Percentiles rank a stretch among this genome's conserved stretches.
Conservation (phyloP, 2,113 vertebrate genomes). For the Sterna hirundo region DNA sequence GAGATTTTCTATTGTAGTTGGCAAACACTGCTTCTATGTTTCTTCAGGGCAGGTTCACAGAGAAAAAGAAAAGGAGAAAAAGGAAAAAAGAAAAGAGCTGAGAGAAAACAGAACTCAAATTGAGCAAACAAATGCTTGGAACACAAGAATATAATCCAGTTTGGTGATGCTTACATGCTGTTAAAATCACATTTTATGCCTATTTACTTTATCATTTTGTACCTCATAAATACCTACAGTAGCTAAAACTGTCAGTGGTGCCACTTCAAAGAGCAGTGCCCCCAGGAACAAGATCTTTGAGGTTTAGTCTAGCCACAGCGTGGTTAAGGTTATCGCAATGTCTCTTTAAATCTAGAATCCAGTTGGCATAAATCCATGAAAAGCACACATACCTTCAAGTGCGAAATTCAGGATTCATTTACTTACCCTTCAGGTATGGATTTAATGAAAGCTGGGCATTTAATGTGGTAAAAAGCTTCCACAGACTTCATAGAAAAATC, state of each 20-base stretch:
- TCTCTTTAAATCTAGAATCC: constrained; percentile 35
- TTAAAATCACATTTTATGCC: constrained; percentile 5
- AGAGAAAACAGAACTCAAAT: background rate
- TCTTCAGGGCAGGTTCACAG: background rate
- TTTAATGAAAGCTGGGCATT: constrained; percentile 36
- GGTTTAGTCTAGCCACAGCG: constrained; percentile 15
- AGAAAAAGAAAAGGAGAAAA: background rate
- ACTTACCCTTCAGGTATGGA: background rate
- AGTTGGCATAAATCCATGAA: constrained; percentile 21
- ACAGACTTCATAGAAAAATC: background rate
- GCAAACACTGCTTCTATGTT: background rate
- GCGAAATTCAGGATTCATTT: background rate
- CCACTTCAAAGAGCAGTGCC: constrained; percentile 30
- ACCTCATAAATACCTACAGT: constrained; percentile 47
- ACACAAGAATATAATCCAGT: background rate
- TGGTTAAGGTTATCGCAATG: constrained; percentile 39
- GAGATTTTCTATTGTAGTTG: background rate
- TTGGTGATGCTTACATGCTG: background rate
- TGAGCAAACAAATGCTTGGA: background rate
- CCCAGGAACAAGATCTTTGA: constrained; percentile 31
- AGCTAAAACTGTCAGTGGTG: constrained; percentile 16
- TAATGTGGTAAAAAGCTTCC: background rate
- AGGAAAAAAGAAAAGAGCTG: background rate
- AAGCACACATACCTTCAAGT: background rate
- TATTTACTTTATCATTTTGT: constrained; percentile 46